Base-by-base conservation (phyloP, 2,797 vertebrate genomes). In the Acanthurus tractus region DNA sequence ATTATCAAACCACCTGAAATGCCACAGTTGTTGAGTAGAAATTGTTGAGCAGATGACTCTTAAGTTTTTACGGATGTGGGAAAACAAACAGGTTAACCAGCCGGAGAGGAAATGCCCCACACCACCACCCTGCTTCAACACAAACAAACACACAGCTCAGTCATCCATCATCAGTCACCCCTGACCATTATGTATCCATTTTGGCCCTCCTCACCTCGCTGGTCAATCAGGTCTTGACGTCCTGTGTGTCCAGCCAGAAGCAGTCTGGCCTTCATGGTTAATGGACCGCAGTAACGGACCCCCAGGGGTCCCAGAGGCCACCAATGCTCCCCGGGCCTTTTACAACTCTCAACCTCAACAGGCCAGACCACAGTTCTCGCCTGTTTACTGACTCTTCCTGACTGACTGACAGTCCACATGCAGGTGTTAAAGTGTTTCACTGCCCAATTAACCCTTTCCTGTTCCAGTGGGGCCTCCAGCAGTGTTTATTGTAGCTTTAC, bases 361-460 rank as follows among this genome's bases (percentile, higher is more conserved):
- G 63, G 22, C 80, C 73, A 70, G 67, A 82, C 79, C 53, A 0
- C 74, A 70, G 23, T 79, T 85, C 73, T 87, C 87, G 74, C 87
- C 82, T 79, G 70, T 75, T 84, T 40, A 83, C 58, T 72, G 74
- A 56, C 67, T 54, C 70, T 76, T 46, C n/a, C 49, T 55, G 12
- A 49, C 45, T 68, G 68, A 61, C 38, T 44, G 29, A 68, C 78
- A 22, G 80, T 72, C 75, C 59, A 58, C 84, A 84, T 68, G 72
- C 87, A 92, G 90, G 92, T 92, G 93, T 91, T 85, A 81, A 88
- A 87, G 78, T 69, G 59, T 57, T 67, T 79, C 38, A 5, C 55
- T 77, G 84, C 76, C 67, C 89, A 82, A 92, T 91, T 64, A 89
- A 89, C 75, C 74, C 55, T 73, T 94, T 94, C 90, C 89, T 93